Percentiles rank a stretch among this genome's conserved stretches.
Conservation (phyloP, 2,113 vertebrate genomes). For the Mus spicilegus region DNA sequence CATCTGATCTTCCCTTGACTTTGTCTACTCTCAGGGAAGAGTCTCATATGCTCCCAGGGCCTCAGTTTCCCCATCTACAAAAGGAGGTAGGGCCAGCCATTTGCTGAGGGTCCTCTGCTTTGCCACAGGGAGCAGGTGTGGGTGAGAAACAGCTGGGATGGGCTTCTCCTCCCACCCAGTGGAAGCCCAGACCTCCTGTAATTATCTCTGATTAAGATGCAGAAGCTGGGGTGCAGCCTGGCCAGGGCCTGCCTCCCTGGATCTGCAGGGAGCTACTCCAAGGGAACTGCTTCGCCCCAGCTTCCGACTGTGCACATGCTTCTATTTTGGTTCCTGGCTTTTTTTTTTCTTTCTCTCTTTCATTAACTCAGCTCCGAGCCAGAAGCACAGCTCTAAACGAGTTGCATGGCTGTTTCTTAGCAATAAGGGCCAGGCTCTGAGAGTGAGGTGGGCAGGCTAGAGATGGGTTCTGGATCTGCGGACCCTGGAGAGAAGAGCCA, state of each 20-base stretch:
- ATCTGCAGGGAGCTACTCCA: not conserved
- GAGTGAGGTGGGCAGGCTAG: rapidly evolving
- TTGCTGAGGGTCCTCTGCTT: not conserved
- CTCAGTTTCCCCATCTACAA: not conserved
- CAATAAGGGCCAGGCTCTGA: not conserved
- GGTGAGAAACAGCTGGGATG: not conserved
- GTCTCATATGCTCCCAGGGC: rapidly evolving
- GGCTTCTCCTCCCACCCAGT: not conserved
- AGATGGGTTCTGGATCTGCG: not conserved
- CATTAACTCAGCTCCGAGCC: not conserved
- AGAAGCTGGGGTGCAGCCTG: not conserved
- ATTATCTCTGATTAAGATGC: not conserved
- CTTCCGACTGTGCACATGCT: not conserved
- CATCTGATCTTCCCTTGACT: not conserved
- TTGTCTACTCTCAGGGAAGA: not conserved
- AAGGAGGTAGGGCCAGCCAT: not conserved
- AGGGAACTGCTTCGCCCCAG: rapidly evolving
- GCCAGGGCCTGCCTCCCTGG: not conserved
- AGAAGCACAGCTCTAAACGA: too few species aligned
- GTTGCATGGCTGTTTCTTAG: not conserved
- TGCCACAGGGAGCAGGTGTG: not conserved
- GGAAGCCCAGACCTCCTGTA: not conserved
- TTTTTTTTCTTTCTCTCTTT: not conserved
- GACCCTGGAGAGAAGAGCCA: not conserved
- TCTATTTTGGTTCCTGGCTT: not conserved